Percentiles rank a stretch among this genome's conserved stretches.
These are phyloP conservation scores for Anguilla megastoma DNA, from an alignment of 2,797 vertebrate species.

Conservation along the genomic window DNA sequence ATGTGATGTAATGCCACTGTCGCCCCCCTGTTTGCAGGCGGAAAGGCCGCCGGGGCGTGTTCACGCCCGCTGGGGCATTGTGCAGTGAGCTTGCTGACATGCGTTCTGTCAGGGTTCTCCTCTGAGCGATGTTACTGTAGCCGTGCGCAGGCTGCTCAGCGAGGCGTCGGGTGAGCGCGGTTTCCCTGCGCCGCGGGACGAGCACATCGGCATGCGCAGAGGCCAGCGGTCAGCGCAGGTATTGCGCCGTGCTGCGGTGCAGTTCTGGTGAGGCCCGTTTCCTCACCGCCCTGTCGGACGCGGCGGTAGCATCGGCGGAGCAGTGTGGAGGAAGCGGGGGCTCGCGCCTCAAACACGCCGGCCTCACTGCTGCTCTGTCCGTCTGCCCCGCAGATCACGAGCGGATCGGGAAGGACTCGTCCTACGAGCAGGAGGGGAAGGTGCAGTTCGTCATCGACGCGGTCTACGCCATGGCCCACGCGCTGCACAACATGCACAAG, in stretches of 20 bases:
- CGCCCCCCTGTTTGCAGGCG: background rate
- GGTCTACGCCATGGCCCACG: slow-evolving; percentile 91
- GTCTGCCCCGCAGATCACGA: slow-evolving; percentile 76
- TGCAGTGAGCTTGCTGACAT: background rate
- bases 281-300: background rate
- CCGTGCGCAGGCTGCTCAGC: too few relatives aligned
- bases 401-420: slow-evolving; percentile 89
- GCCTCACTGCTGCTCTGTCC: slow-evolving; percentile 22
- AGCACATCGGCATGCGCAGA: background rate
- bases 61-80: background rate
- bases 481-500: slow-evolving; percentile 90
- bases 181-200: background rate
- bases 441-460: slow-evolving; percentile 94
- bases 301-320: background rate
- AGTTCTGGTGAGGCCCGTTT: too few relatives aligned
- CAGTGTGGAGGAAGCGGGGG: background rate
- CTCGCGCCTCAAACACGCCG: background rate
- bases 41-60: background rate
- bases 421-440: slow-evolving; percentile 92
- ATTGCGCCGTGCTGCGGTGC: background rate
- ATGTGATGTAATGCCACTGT: background rate
- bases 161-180: background rate
- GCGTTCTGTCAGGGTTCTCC: background rate
- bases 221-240: background rate
- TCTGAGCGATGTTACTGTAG: background rate